Percentiles rank a stretch among this genome's conserved stretches.
These are phyloP conservation scores for Thera britannica DNA, from an alignment of 2,888 invertebrate species.

Conservation along the genomic window DNA sequence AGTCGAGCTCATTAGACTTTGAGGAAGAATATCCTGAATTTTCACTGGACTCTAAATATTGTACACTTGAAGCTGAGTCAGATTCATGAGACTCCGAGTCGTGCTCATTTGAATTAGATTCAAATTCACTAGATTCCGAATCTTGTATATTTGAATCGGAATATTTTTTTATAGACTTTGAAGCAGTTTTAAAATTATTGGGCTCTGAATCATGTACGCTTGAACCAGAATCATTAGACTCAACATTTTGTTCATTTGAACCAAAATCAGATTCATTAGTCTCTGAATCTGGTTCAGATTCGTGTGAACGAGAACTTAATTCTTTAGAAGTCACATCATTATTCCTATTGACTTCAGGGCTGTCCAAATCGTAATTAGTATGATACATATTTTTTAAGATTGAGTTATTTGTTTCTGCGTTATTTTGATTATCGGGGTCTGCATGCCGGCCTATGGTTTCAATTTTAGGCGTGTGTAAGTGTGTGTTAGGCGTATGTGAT, in stretches of 20 bases:
- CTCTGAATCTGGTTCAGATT: neutral
- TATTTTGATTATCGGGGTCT: neutral
- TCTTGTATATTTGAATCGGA: neutral
- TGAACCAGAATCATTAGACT: neutral
- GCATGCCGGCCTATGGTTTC: neutral
- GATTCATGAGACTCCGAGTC: neutral
- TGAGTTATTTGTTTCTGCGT: neutral
- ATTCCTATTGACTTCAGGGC: neutral
- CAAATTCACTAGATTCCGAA: neutral
- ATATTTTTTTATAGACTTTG: no score
- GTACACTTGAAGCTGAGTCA: neutral
- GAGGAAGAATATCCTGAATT: neutral
- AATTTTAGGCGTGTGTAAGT: neutral
- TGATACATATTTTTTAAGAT: neutral
- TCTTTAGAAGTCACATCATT: neutral
- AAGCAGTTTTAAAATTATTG: neutral
- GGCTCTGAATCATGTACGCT: neutral
- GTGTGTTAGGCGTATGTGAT: neutral
- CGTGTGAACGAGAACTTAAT: neutral
- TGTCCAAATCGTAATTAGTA: neutral
- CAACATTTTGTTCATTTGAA: neutral
- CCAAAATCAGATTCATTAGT: neutral
- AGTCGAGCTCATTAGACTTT: neutral
- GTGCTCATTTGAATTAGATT: constrained; percentile 1
- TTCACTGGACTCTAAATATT: neutral